Evolutionary conservation across 2,888 invertebrate genomes (phyloP).

Genomic region (Sussaba pulchella): DNA sequence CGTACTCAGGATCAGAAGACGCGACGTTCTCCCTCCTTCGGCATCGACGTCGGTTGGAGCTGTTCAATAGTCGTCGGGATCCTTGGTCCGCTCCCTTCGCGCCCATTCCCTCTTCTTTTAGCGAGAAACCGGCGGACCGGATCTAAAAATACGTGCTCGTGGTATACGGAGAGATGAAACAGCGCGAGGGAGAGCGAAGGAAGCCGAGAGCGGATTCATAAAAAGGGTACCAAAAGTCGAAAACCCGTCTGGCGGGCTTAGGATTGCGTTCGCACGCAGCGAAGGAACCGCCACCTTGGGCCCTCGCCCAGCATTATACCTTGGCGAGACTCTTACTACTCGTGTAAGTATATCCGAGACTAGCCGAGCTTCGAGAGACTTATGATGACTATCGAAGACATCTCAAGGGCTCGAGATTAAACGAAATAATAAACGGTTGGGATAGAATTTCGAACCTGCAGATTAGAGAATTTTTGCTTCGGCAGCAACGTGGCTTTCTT

Average conservation of each 20-base stretch:
- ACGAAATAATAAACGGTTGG: conserved; percentile 34
- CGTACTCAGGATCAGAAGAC: conserved; percentile 43
- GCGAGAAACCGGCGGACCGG: conserved; percentile 58
- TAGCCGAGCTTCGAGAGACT: conserved; percentile 40
- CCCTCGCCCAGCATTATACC: conserved; percentile 25
- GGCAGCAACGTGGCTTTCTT: not conserved
- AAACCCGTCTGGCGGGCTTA: conserved; percentile 69
- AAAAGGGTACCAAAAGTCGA: conserved; percentile 57
- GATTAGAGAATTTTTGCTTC: not conserved
- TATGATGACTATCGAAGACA: conserved; percentile 40
- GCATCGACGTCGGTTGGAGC: not conserved
- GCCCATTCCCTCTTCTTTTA: conserved; percentile 47
- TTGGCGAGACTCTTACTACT: not conserved
- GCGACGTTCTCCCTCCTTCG: not conserved
- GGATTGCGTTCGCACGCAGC: conserved; percentile 54
- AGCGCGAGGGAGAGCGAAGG: conserved; percentile 45
- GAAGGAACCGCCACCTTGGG: conserved; percentile 46
- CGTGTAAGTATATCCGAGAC: conserved; percentile 17
- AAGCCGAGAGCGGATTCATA: conserved; percentile 13
- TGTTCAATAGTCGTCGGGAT: conserved; percentile 27
- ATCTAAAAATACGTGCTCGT: conserved; percentile 69
- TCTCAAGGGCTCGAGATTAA: conserved; percentile 41
- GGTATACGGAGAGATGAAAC: conserved; percentile 57
- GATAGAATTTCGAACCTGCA: not conserved
- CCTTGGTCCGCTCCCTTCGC: conserved; percentile 33